Evolutionary conservation across 1,140 invertebrate genomes (phyloP), one percentile per base, ranked within the genome.

Genomic region (Calycopis cecrops): DNA sequence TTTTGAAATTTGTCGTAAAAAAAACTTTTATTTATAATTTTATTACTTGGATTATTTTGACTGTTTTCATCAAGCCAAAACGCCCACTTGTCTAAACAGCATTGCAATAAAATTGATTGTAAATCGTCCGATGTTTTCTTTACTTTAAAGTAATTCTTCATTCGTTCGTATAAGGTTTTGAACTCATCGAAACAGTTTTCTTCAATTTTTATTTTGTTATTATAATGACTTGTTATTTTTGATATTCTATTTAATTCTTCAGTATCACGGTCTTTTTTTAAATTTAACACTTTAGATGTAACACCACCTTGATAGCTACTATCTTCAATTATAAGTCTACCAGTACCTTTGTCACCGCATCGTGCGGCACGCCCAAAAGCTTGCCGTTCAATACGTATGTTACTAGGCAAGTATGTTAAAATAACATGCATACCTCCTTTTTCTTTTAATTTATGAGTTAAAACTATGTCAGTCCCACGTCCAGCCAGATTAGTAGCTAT

Each of bases 401-500:
- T 55, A 18, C 33, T 55, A 21, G 52, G 52, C 16, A 54, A 44
- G 44, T 54, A 54, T 34, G 52, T 44, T 18, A 54, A 16, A 3
- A 38, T 44, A 3, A 54, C 52, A 16, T 54, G 52, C 9, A 54
- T 16, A 11, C 52, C 52, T 11, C 52, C 52, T 0, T 14, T 42
- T 6, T 17, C 17, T 34, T 44, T 47, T 28, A 53, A 53, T 4
- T 33, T 21, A 8, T 53, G 18, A 37, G 42, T 55, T 48, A 55
- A 18, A 17, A 47, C 35, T 37, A 55, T 55, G 21, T 55, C 53
- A 37, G 53, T 55, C 9, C 53, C 53, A 9, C 53, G 44, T 4
- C 53, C 53, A 37, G 53, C 53, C 12, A 55, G 44, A 48, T 55
- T 55, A 14, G 53, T 55, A 17, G 53, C 53, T 37, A 55, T 48